Conservation (phyloP, 2,797 vertebrate species). For the Danio jaintianensis region DNA sequence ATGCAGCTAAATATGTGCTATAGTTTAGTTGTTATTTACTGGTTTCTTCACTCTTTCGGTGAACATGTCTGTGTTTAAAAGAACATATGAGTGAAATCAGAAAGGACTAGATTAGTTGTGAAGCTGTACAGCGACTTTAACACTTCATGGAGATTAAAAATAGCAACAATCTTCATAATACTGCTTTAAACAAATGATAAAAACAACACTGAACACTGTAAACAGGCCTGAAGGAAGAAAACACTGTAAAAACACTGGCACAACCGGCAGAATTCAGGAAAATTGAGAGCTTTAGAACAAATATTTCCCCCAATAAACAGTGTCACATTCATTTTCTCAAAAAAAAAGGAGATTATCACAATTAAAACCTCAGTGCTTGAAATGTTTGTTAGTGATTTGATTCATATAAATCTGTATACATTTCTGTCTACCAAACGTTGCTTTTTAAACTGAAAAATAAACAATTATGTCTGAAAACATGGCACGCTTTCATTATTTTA, state of each 20-base stretch:
- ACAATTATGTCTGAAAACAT: no score
- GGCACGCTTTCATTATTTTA: no score
- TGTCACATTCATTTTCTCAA: conserved; percentile 56
- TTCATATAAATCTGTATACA: neutral
- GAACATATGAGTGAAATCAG: neutral
- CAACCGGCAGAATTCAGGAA: neutral
- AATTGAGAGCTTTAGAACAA: neutral
- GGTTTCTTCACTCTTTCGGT: neutral
- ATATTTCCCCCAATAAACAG: conserved; percentile 54
- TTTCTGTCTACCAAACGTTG: no score
- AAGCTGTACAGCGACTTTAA: neutral
- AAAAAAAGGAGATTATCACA: no score
- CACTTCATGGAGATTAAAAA: neutral
- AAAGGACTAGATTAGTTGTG: neutral
- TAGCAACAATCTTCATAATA: conserved; percentile 12
- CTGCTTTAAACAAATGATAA: conserved; percentile 58
- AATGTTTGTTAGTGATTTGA: neutral
- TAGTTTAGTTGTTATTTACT: neutral
- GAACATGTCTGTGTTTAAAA: conserved; percentile 7
- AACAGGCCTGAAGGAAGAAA: conserved; percentile 21
- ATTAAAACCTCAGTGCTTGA: neutral
- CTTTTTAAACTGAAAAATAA: no score
- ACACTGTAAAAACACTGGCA: neutral
- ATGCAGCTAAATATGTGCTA: neutral
- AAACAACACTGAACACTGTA: conserved; percentile 28